Percentiles rank a stretch among this genome's conserved stretches.
Conservation (phyloP, 1,140 invertebrate species). For the Pectinophora gossypiella region DNA sequence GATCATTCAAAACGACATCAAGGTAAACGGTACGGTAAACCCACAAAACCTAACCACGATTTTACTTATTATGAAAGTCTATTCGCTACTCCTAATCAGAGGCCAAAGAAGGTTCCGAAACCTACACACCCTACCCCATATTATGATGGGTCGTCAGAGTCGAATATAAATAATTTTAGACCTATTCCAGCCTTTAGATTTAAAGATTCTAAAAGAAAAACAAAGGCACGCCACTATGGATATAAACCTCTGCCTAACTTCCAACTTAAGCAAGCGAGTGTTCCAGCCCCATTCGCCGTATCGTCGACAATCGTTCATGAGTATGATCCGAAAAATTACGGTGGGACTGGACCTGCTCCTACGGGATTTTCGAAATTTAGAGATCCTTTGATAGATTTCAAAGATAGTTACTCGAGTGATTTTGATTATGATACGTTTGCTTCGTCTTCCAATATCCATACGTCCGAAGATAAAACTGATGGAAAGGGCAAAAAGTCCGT, state of each 20-base stretch:
- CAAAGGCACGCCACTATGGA: slow-evolving; percentile 29
- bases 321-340: slow-evolving; percentile 45
- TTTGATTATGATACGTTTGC: slow-evolving; percentile 56
- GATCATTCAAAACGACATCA: not conserved
- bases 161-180: slow-evolving; percentile 35
- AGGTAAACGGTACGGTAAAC: slow-evolving; percentile 23
- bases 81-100: slow-evolving; percentile 28
- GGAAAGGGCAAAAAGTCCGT: slow-evolving; percentile 54
- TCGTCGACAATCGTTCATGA: slow-evolving; percentile 58
- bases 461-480: slow-evolving; percentile 46
- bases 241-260: slow-evolving; percentile 35
- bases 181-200: slow-evolving; percentile 37
- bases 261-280: slow-evolving; percentile 31
- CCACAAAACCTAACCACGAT: slow-evolving; percentile 36
- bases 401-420: slow-evolving; percentile 47
- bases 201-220: slow-evolving; percentile 30
- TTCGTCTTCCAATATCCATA: slow-evolving; percentile 46
- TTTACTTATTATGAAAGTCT: slow-evolving; percentile 64
- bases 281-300: slow-evolving; percentile 44
- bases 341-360: slow-evolving; percentile 17
- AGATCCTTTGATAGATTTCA: slow-evolving; percentile 44
- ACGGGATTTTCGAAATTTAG: slow-evolving; percentile 35
- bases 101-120: slow-evolving; percentile 31
- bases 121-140: slow-evolving; percentile 23
- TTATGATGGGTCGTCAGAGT: slow-evolving; percentile 31